phyloP scores from a whole-genome alignment of 2,113 vertebrate genomes.

The Lonchura striata region DNA sequence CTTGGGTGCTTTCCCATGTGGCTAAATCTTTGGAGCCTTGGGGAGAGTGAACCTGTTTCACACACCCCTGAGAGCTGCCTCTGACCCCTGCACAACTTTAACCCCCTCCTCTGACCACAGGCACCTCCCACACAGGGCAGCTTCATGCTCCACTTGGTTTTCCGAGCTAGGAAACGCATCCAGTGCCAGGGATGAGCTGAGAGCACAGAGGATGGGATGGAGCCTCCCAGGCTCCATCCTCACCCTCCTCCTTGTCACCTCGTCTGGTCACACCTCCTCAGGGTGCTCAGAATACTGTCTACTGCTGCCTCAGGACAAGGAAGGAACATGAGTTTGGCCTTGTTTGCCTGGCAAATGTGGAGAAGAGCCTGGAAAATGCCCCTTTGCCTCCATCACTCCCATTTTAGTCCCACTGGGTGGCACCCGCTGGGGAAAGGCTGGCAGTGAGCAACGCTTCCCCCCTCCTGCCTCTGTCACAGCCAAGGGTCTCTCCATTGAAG shows the following conservation, averaged over 20 bases:
- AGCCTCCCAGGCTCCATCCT: not conserved
- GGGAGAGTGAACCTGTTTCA: constrained; percentile 58
- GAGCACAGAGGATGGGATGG: accelerated
- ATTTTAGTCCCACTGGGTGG: not conserved
- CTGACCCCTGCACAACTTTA: not conserved
- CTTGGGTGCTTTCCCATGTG: constrained; percentile 74
- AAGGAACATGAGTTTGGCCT: not conserved
- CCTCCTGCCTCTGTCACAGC: not conserved
- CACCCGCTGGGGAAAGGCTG: not conserved
- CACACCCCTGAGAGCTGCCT: not conserved
- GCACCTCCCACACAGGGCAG: not conserved
- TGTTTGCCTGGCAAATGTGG: accelerated
- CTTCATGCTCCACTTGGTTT: not conserved
- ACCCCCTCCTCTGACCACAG: not conserved
- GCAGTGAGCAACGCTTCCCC: not conserved
- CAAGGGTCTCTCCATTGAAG: constrained; percentile 38
- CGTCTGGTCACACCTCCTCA: not conserved
- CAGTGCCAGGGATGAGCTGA: not conserved
- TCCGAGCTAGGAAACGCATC: not conserved
- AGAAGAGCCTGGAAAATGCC: not conserved
- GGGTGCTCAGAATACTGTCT: not conserved
- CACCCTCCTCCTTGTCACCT: not conserved
- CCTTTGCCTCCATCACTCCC: not conserved
- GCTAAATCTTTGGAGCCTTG: constrained; percentile 3
- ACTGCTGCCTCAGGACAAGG: not conserved